Base-by-base conservation (phyloP, 2,113 vertebrate genomes). In the pig (Sus scrofa) region DNA sequence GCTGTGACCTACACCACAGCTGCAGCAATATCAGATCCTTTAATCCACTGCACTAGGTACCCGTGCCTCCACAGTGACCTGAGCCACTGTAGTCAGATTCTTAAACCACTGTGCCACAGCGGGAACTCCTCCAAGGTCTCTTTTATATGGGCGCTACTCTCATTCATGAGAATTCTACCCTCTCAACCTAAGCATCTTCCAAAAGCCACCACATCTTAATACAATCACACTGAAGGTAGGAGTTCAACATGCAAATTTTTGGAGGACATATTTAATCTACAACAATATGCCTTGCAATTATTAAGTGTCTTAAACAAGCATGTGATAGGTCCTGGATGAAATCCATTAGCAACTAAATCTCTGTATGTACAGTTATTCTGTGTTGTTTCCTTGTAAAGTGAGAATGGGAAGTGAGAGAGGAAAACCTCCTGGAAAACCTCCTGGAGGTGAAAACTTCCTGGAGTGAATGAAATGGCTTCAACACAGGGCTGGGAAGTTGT, bases 271-370 rank as follows among this genome's bases (percentile, higher is more conserved):
- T 32, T 39, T 26, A 71, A 7, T 71, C 9, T 20, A 63, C 44
- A 86, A 73, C 50, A 56, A 86, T 54, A 89, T 19, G 7, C 24
- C 34, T 94, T 73, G 19, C 12, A 63, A 44, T 94, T 71, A 90
- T 62, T 22, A 54, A 71, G n/a, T 54, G 9, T 74, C 71, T 93
- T 81, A 86, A 95, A 94, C 34, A 89, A 94, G 63, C 12, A 75
- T 63, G 79, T 92, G 84, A 75, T 16, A 44, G 34, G 22, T 71
- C 26, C 37, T 50, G 67, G 34, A 20, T 15, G 70, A 95, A 75
- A 65, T 74, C 37, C 52, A 60, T 79, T 86, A 83, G 84, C 7
- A 56, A 19, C 0, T 68, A 63, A 92, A 60, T 90, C 19, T 95
- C 39, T 73, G 3, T n/a, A 19, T 30, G 34, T 24, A 15, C 75